Evolutionary conservation across 1,140 invertebrate genomes (phyloP), one percentile per base, ranked within the genome.

Genomic region (Streblospio benedicti): DNA sequence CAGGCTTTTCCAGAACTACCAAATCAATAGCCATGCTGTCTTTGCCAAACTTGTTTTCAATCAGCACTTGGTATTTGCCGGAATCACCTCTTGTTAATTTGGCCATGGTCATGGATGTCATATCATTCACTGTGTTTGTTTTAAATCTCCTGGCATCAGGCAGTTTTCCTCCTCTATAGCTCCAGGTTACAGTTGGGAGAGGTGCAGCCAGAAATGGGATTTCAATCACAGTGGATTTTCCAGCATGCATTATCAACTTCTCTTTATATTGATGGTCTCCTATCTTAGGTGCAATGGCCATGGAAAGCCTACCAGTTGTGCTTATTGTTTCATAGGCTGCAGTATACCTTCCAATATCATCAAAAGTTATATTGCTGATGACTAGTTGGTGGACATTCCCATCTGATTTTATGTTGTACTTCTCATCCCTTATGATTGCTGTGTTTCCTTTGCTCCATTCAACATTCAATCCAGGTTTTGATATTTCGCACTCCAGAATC

Each of bases 391-490:
- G 58, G 14, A 64, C 35, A 25, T 58, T 58, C 4, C 65, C 65
- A 25, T 61, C 51, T 23, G 56, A 31, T 1, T 47, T 55, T 27
- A 59, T 61, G 27, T 50, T 25, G 27, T 58, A 57, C 5, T 9
- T 5, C n/a, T 23, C 52, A 31, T 50, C 38, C 27, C 23, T 14
- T 3, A 18, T n/a, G 30, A 62, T 33, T 59, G 81, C 82, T 45
- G 83, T 79, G 9, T 83, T 82, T 67, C 89, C 86, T n/a, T n/a
- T n/a, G 58, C 82, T 84, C 94, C 94, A 77, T 44, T 70, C 71
- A 31, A 71, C 69, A n/a, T 66, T 60, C 12, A 65, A 62, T 61
- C 70, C 64, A 50, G 67, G 66, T 62, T 71, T 75, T 59, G 65
- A 67, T 25, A 77, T 56, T 62, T 76, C 69, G 62, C 73, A 76